Percentiles rank a stretch among this genome's conserved stretches.
Conservation (phyloP, 2,888 invertebrate species). For the Hydroisotoma schaefferi region DNA sequence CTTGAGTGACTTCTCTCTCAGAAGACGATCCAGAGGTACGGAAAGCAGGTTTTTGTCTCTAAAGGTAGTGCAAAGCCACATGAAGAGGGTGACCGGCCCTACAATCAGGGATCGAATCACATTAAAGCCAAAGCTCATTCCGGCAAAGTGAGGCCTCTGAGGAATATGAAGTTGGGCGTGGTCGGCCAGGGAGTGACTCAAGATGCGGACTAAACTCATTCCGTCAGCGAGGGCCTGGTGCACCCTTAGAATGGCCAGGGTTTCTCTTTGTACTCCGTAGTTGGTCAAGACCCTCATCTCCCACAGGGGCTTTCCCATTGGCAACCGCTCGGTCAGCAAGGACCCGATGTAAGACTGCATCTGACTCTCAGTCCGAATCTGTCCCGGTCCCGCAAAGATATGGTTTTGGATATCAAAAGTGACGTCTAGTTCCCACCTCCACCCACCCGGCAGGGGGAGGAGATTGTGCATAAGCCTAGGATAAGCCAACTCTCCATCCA, state of each 20-base stretch:
- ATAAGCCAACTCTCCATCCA: constrained; percentile 52
- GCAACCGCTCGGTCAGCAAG: constrained; percentile 53
- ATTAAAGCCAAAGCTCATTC: constrained; percentile 53
- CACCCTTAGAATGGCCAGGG: constrained; percentile 55
- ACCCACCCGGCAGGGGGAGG: constrained; percentile 52
- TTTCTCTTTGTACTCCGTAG: constrained; percentile 52
- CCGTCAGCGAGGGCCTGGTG: constrained; percentile 59
- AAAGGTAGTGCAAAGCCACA: constrained; percentile 54
- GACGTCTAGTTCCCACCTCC: constrained; percentile 56
- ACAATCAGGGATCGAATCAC: constrained; percentile 55
- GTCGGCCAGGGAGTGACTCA: constrained; percentile 53
- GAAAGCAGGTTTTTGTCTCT: constrained; percentile 55
- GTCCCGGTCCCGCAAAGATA: constrained; percentile 53
- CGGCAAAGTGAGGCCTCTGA: constrained; percentile 53
- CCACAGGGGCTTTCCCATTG: constrained; percentile 56
- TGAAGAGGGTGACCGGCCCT: constrained; percentile 55
- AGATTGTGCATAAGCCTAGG: constrained; percentile 56
- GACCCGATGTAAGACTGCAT: constrained; percentile 55
- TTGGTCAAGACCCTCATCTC: constrained; percentile 56
- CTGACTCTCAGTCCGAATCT: constrained; percentile 51
- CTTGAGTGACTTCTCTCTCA: not conserved
- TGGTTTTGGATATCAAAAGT: constrained; percentile 57
- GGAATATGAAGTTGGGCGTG: constrained; percentile 50
- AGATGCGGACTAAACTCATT: constrained; percentile 54
- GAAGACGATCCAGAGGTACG: constrained; percentile 35